Base-by-base conservation (phyloP, 2,113 vertebrate genomes). In the Gavialis gangeticus region DNA sequence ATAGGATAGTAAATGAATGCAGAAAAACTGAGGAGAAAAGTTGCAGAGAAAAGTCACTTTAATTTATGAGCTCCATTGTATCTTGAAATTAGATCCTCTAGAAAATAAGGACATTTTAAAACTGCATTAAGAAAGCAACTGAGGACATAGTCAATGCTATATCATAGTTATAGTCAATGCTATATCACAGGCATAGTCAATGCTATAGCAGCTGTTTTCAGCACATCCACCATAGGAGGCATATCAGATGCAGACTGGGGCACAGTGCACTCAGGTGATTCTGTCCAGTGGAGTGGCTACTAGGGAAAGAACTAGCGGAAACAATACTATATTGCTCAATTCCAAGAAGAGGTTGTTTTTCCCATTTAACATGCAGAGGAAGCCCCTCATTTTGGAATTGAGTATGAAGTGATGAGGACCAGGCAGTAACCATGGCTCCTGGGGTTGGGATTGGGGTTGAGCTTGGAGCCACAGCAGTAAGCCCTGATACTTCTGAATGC, bases 101-200 rank as follows among this genome's bases (percentile, higher is more conserved):
- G 24, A 25, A 80, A 88, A 84, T 86, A 76, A 28, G 2, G 16
- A 55, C 21, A 22, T 15, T 73, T 73, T 73, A 62, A 85, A 84
- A 79, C 84, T 66, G 84, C 55, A 80, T 92, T 87, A 92, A 96
- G 85, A 46, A 82, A 93, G 94, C 92, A 95, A 96, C 95, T 95
- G 95, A 96, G 90, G 85, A 96, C 96, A 96, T 46, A 46, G 46
- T 46, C 46, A 46, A 46, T 46, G 46, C 46, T 46, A 46, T 37
- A 30, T 15, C 19, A 69, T 22, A 37, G n/a, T n/a, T 22, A 37
- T 37, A 37, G 37, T 37, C 34, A 73, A 37, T 46, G 34, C 34
- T 37, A 73, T 94, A 96, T 90, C 88, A 89, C 85, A 82, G 87
- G 94, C 94, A 95, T 97, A 95, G 95, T 96, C 77, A 96, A 85